Percentiles rank a stretch among this genome's conserved stretches.
Evolutionary conservation across 1,140 invertebrate species (phyloP).

Genomic region (Caenorhabditis remanei): DNA sequence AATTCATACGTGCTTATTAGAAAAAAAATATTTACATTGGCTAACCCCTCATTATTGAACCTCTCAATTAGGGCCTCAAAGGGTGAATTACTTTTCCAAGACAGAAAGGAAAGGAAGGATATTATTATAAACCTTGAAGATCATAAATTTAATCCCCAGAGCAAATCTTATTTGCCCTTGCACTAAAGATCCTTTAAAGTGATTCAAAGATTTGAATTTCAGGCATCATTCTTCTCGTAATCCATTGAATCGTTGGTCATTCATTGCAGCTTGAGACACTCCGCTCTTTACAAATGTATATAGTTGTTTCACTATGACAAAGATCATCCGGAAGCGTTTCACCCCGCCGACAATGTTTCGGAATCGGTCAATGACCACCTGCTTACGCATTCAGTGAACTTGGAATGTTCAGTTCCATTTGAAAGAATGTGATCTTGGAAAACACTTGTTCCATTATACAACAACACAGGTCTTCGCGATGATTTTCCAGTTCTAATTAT

Average conservation of each 20-base stretch:
- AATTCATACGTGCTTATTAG: not conserved
- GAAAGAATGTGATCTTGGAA: conserved; percentile 35
- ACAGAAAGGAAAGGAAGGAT: no score
- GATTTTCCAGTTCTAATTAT: conserved; percentile 19
- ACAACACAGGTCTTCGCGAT: not conserved
- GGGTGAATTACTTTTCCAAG: no score
- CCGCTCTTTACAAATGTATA: not conserved
- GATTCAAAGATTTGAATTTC: not conserved
- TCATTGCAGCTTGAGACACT: not conserved
- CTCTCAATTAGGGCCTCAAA: no score
- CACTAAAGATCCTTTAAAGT: no score
- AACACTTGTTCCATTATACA: conserved; percentile 30
- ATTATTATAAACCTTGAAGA: no score
- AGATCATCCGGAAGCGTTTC: conserved; percentile 9
- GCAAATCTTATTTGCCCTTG: no score
- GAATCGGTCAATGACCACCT: conserved; percentile 12
- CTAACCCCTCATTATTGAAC: not conserved
- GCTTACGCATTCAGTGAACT: conserved; percentile 8
- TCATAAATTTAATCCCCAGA: no score
- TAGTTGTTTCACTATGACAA: conserved; percentile 14
- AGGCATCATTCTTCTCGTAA: not conserved
- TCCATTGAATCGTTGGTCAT: not conserved
- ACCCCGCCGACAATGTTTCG: not conserved
- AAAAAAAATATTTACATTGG: no score
- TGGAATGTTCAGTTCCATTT: not conserved